These are phyloP conservation scores for Dicrurus megarhynchus DNA, from an alignment of 2,113 vertebrate species.

Conservation along the genomic window DNA sequence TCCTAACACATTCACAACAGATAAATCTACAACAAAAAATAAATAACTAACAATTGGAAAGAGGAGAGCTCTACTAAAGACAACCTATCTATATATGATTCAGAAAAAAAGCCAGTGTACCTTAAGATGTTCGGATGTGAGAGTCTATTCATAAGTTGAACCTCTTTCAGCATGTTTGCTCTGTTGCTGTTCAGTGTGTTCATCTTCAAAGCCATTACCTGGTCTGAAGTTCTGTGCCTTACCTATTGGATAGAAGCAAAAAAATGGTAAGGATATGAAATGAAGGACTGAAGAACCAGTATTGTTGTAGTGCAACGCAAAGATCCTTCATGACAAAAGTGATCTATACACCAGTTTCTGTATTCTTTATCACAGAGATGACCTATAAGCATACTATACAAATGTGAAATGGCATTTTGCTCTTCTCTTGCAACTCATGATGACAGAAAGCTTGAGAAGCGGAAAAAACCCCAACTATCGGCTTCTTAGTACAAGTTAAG, in stretches of 20 bases:
- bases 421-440: neutral
- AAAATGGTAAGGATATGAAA: neutral
- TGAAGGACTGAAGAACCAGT: neutral
- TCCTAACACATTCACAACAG: neutral
- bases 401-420: neutral
- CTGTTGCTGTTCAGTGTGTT: constrained; percentile 95
- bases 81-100: neutral
- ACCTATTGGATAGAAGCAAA: constrained; percentile 77
- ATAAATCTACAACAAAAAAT: neutral
- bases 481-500: neutral
- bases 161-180: constrained; percentile 96
- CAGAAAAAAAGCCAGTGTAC: constrained; percentile 60
- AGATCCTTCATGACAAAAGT: neutral
- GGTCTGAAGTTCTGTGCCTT: constrained; percentile 89
- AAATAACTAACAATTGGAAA: neutral
- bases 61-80: neutral
- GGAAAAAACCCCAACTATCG: neutral
- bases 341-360: neutral
- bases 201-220: constrained; percentile 99
- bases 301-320: neutral
- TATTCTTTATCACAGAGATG: neutral
- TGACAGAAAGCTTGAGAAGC: neutral
- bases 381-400: neutral
- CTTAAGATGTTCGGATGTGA: constrained; percentile 95
- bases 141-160: constrained; percentile 98